These are phyloP conservation scores for Ceratina japonica DNA, from an alignment of 1,140 invertebrate genomes.

Conservation along the genomic window DNA sequence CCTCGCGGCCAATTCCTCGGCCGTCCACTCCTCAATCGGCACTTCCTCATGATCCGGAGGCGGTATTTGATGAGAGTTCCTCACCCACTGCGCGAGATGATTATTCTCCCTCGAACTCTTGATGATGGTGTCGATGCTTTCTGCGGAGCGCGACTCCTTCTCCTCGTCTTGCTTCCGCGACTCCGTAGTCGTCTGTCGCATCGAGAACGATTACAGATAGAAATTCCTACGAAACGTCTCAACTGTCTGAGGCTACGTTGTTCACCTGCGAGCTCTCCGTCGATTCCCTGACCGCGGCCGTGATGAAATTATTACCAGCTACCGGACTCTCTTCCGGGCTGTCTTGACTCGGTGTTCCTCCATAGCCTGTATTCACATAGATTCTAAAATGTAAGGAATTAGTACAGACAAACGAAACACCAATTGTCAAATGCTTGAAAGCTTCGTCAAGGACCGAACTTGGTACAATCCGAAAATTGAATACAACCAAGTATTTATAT, in stretches of 20 bases:
- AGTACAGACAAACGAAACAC: constrained; percentile 35
- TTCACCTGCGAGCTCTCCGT: constrained; percentile 72
- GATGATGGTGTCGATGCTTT: constrained; percentile 66
- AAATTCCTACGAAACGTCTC: not conserved
- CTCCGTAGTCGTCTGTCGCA: constrained; percentile 35
- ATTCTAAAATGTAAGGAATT: constrained; percentile 80
- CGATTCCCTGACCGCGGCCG: constrained; percentile 63
- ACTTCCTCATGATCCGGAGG: constrained; percentile 77
- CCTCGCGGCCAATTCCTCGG: constrained; percentile 75
- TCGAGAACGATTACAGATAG: too few species aligned
- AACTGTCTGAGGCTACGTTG: not conserved
- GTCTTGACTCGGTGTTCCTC: constrained; percentile 79
- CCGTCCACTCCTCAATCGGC: constrained; percentile 84
- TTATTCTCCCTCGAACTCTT: constrained; percentile 71
- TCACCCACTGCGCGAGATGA: constrained; percentile 87
- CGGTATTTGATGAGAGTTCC: constrained; percentile 77
- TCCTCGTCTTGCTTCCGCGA: constrained; percentile 74
- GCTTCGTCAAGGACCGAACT: not conserved
- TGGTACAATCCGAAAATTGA: not conserved
- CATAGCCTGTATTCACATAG: constrained; percentile 84
- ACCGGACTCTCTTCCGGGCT: constrained; percentile 83
- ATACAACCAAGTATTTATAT: too few species aligned
- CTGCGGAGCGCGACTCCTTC: constrained; percentile 80
- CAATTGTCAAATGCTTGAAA: too few species aligned
- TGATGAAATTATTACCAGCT: constrained; percentile 65